Evolutionary conservation across 2,888 invertebrate species (phyloP), one percentile per base, ranked within the genome.

Genomic region (Himalopsyche kuldschensis): DNA sequence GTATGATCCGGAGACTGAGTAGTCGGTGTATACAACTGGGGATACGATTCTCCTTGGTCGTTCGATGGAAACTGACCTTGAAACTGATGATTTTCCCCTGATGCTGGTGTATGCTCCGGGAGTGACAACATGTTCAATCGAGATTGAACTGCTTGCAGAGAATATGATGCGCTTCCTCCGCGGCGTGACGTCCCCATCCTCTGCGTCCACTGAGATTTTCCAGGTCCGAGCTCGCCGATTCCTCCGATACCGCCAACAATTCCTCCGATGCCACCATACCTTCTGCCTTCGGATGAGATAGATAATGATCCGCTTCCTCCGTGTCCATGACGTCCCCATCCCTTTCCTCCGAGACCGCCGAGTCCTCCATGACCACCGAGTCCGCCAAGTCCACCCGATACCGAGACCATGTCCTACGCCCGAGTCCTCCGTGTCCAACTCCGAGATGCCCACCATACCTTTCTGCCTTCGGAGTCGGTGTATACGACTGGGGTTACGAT

Each of bases 111-210:
- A 20, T 10, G 32, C 55, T 35, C 30, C 31, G 8, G 24, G 30
- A 30, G 10, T 55, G 63, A 30, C 4, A 24, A 69, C 32, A 17
- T 41, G 75, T 79, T 82, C 79, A n/a, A 82, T 63, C 3, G 79
- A 79, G 20, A 82, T 32, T 1, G 83, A 83, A 10, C 17, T 5
- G 32, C 83, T 83, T 5, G 48, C 47, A 3, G 83, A 83, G 0
- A n/a, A n/a, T n/a, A 76, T 78, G 69, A 20, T 27, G 41, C 55
- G 5, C 47, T 41, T 41, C 41, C 41, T 41, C 41, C 41, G 5
- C 15, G 15, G 1, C 41, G 15, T 41, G 15, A 15, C 4, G 41
- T 41, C 41, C 15, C 41, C 41, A 41, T 41, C 41, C 30, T 10
- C 11, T 17, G 31, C 63, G 3, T 30, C 79, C 20, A 8, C 75